Evolutionary conservation across 2,888 invertebrate species (phyloP).

Genomic region (Xestoiulus laeticollis): DNA sequence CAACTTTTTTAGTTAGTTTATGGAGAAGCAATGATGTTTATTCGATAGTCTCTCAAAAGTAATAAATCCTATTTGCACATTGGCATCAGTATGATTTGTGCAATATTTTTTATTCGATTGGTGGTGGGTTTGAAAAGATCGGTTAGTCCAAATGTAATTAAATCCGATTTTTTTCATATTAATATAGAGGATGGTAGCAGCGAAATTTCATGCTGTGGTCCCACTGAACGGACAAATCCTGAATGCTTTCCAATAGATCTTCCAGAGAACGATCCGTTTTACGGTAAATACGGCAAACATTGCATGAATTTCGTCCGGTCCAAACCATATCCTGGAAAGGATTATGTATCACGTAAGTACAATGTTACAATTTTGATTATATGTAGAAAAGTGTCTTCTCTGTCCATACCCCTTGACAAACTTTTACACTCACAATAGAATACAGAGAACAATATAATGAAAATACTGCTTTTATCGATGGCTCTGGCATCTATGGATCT

Average conservation of each 20-base stretch:
- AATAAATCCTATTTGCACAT: no score
- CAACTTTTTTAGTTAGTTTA: no score
- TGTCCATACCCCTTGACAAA: neutral
- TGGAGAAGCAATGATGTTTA: no score
- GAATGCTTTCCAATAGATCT: constrained; percentile 59
- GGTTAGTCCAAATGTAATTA: no score
- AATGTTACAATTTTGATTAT: no score
- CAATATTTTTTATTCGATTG: no score
- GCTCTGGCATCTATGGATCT: constrained; percentile 57
- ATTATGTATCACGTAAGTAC: constrained; percentile 48
- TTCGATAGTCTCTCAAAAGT: no score
- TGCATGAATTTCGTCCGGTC: constrained; percentile 59
- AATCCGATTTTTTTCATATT: neutral
- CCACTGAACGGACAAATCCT: constrained; percentile 57
- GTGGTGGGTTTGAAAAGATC: no score
- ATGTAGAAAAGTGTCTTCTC: no score
- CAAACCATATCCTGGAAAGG: constrained; percentile 51
- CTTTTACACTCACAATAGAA: constrained; percentile 50
- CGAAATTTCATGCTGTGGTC: constrained; percentile 49
- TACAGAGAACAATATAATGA: constrained; percentile 58
- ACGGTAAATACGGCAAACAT: constrained; percentile 58
- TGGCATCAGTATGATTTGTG: no score
- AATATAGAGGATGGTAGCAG: constrained; percentile 42
- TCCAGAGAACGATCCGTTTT: constrained; percentile 59
- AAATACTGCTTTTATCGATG: constrained; percentile 58